A percentile compares a stretch with the other conserved stretches of the same genome.
Evolutionary conservation across 2,888 invertebrate species (phyloP).

Genomic region (Liopterus haemorrhoidalis): DNA sequence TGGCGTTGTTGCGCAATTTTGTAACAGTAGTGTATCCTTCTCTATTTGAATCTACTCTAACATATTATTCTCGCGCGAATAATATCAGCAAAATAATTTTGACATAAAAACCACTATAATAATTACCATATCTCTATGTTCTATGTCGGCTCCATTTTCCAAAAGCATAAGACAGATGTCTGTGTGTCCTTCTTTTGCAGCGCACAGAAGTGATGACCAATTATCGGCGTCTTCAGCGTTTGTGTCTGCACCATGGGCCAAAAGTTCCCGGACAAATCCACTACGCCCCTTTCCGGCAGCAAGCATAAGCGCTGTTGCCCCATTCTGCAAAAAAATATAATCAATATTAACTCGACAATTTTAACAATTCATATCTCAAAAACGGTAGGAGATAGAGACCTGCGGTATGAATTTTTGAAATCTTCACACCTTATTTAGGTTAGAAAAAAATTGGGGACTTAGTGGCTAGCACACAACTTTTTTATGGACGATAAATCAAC

Average conservation of each 20-base stretch:
- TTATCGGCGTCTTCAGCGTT: conserved; percentile 88
- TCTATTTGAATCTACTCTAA: too few relatives aligned
- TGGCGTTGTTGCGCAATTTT: background rate
- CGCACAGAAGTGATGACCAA: conserved; percentile 87
- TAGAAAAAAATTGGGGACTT: too few relatives aligned
- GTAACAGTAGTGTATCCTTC: conserved; percentile 1
- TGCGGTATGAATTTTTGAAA: too few relatives aligned
- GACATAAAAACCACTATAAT: too few relatives aligned
- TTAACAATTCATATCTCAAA: too few relatives aligned
- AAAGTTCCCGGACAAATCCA: conserved; percentile 74
- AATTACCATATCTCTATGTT: conserved; percentile 69
- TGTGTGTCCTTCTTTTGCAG: conserved; percentile 81
- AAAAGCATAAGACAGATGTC: conserved; percentile 75
- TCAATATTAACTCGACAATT: background rate
- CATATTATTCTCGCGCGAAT: too few relatives aligned
- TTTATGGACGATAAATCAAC: conserved; percentile 3
- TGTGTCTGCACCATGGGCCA: conserved; percentile 87
- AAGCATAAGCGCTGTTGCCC: conserved; percentile 87
- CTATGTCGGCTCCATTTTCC: conserved; percentile 78
- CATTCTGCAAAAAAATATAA: conserved; percentile 60
- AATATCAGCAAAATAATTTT: conserved; percentile 3
- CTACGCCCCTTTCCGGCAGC: conserved; percentile 81
- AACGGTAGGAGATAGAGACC: too few relatives aligned
- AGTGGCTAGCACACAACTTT: background rate
- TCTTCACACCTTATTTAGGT: too few relatives aligned